These are phyloP conservation scores for Eupithecia inturbata DNA, from an alignment of 2,888 invertebrate species.

Conservation along the genomic window DNA sequence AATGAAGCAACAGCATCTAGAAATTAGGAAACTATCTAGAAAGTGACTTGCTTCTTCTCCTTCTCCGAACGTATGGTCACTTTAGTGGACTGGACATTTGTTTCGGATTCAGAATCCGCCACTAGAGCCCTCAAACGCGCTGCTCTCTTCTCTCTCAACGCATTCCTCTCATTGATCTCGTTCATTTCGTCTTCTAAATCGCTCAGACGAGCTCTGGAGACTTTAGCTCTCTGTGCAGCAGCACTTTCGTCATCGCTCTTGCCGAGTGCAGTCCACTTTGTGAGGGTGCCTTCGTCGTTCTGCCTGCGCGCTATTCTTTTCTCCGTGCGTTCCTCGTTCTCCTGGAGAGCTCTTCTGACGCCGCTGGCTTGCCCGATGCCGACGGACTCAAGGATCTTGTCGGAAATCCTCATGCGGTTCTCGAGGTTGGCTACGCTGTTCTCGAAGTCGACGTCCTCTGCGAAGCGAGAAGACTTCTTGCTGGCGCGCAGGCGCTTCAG, in stretches of 20 bases:
- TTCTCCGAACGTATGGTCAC: constrained; percentile 72
- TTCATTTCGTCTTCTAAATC: constrained; percentile 91
- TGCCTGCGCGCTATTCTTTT: constrained; percentile 76
- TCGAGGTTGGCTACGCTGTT: constrained; percentile 83
- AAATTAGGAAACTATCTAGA: constrained; percentile 55
- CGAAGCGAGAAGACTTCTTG: constrained; percentile 84
- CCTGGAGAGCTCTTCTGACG: constrained; percentile 75
- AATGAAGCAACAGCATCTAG: neutral
- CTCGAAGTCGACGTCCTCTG: constrained; percentile 87
- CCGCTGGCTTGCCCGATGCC: constrained; percentile 84
- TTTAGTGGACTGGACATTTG: constrained; percentile 66
- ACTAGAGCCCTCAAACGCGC: constrained; percentile 88
- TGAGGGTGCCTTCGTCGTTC: constrained; percentile 73
- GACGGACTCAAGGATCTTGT: constrained; percentile 86
- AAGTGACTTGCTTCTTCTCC: constrained; percentile 81
- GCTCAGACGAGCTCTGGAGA: constrained; percentile 86
- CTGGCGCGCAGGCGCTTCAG: constrained; percentile 85
- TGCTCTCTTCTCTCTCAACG: constrained; percentile 88
- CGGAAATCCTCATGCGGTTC: constrained; percentile 84
- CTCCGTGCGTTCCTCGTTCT: constrained; percentile 79
- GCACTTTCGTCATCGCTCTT: constrained; percentile 77
- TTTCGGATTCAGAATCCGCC: constrained; percentile 83
- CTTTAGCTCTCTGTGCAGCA: constrained; percentile 86
- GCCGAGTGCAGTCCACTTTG: constrained; percentile 87
- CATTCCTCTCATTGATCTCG: constrained; percentile 87